A percentile compares a stretch with the other conserved stretches of the same genome.
phyloP scores from a whole-genome alignment of 2,888 invertebrate genomes.

The Leptinotarsa rubiginosa region DNA sequence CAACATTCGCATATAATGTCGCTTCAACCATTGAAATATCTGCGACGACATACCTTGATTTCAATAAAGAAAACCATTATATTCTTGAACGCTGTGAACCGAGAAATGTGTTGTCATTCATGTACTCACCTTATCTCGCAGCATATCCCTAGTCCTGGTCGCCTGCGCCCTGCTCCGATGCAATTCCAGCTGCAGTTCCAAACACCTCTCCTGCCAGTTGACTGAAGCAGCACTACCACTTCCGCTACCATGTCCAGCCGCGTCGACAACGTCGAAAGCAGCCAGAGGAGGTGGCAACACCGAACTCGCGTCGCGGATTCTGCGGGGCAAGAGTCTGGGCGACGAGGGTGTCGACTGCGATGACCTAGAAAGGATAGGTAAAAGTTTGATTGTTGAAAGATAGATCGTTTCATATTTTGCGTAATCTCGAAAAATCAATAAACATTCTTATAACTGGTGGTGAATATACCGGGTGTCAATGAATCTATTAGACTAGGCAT shows the following conservation, averaged over 20 bases:
- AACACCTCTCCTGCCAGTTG: slow-evolving; percentile 91
- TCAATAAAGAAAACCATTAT: too few relatives aligned
- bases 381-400: not conserved
- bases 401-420: too few relatives aligned
- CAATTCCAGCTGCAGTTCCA: slow-evolving; percentile 86
- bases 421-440: too few relatives aligned
- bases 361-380: slow-evolving; percentile 42
- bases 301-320: slow-evolving; percentile 74
- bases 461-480: too few relatives aligned
- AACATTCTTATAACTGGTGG: too few relatives aligned
- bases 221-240: slow-evolving; percentile 63
- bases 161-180: slow-evolving; percentile 89
- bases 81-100: too few relatives aligned
- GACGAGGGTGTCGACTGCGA: slow-evolving; percentile 78
- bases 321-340: slow-evolving; percentile 78
- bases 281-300: slow-evolving; percentile 53
- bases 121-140: slow-evolving; percentile 85
- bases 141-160: slow-evolving; percentile 86
- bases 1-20: too few relatives aligned
- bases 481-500: too few relatives aligned
- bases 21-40: too few relatives aligned
- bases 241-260: slow-evolving; percentile 58
- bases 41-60: too few relatives aligned
- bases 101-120: too few relatives aligned
- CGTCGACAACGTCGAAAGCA: slow-evolving; percentile 63